Evolutionary conservation across 2,113 vertebrate genomes (phyloP).

Genomic region (Picathartes gymnocephalus): DNA sequence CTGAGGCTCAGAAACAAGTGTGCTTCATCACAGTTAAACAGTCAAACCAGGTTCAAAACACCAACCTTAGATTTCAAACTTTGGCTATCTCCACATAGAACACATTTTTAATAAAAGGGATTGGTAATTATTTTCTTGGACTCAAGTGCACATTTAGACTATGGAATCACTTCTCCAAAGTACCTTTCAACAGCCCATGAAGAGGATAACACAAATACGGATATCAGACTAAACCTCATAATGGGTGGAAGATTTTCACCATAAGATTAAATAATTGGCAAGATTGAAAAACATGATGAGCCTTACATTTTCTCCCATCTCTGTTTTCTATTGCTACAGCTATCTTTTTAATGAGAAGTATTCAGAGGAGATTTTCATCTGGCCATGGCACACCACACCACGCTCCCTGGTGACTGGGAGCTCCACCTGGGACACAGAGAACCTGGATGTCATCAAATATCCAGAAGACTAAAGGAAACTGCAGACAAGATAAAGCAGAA

Average conservation of each 20-base stretch:
- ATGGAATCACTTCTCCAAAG: background rate
- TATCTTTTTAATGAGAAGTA: background rate
- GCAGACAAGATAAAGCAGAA: background rate
- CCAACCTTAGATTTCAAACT: background rate
- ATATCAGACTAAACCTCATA: background rate
- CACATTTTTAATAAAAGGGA: background rate
- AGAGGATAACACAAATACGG: background rate
- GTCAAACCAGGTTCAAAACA: background rate
- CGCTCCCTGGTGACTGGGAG: background rate
- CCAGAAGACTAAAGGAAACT: background rate
- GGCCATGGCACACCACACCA: background rate
- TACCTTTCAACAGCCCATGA: background rate
- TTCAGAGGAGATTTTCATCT: background rate
- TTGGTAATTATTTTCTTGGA: background rate
- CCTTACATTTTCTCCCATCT: background rate
- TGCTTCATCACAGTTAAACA: background rate
- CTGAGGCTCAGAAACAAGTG: background rate
- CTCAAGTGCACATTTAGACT: background rate
- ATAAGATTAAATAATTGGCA: background rate
- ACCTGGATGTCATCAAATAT: background rate
- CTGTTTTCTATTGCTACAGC: background rate
- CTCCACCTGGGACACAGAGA: background rate
- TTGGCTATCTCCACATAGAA: background rate
- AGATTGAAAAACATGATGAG: background rate
- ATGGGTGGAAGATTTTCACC: background rate